Evolutionary conservation across 1,140 invertebrate species (phyloP).

Genomic region (Drosophila auraria): DNA sequence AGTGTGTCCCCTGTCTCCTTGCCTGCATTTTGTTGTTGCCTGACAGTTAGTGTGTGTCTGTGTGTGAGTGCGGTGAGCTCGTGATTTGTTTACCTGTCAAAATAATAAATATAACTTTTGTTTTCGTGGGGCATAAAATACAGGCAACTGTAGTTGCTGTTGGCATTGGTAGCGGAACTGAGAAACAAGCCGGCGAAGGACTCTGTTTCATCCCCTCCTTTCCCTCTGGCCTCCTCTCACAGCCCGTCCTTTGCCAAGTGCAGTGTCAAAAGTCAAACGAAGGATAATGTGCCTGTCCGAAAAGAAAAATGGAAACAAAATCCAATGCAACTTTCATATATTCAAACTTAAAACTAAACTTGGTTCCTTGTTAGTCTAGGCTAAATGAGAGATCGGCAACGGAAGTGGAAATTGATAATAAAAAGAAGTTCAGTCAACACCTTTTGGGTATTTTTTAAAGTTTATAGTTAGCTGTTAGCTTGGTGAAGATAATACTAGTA

Average conservation of each 20-base stretch:
- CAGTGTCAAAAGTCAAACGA: constrained; percentile 68
- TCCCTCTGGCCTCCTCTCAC: not conserved
- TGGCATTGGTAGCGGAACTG: constrained; percentile 62
- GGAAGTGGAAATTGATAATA: not conserved
- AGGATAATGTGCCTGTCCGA: constrained; percentile 60
- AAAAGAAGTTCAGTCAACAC: not conserved
- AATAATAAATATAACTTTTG: constrained; percentile 84
- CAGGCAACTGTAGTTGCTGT: constrained; percentile 60
- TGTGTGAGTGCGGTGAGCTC: constrained; percentile 57
- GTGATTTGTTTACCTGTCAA: constrained; percentile 84
- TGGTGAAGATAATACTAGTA: not conserved
- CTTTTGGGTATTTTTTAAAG: not conserved
- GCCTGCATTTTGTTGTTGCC: constrained; percentile 31
- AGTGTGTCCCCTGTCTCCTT: constrained; percentile 49
- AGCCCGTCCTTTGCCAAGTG: constrained; percentile 49
- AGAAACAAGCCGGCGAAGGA: constrained; percentile 46
- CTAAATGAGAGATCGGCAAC: not conserved
- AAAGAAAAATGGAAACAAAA: constrained; percentile 50
- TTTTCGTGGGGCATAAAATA: constrained; percentile 78
- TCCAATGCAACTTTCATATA: constrained; percentile 4
- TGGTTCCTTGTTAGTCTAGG: not conserved
- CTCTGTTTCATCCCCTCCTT: constrained; percentile 38
- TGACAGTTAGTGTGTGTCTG: constrained; percentile 18
- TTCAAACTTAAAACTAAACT: constrained; percentile 10
- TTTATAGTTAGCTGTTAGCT: not conserved